Percentiles rank a stretch among this genome's conserved stretches.
Evolutionary conservation across 2,888 invertebrate species (phyloP).

Genomic region (Lasioglossum oenotherae): DNA sequence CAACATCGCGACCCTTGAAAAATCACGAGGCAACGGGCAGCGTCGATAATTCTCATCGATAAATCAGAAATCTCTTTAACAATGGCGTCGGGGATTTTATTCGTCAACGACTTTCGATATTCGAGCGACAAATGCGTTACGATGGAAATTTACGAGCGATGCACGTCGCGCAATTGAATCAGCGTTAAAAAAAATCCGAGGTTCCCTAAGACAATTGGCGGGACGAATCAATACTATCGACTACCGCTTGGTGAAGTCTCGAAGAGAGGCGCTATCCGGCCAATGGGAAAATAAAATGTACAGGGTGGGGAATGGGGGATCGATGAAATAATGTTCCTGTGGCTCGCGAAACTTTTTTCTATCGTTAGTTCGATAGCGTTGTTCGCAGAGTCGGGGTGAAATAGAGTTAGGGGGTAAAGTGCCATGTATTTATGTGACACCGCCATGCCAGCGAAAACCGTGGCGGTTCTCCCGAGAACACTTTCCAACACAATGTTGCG

Average conservation of each 20-base stretch:
- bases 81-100: neutral
- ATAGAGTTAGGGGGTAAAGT: conserved; percentile 26
- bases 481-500: conserved; percentile 30
- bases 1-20: neutral
- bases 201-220: conserved; percentile 1
- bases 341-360: conserved; percentile 31
- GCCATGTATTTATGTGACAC: conserved; percentile 50
- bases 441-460: conserved; percentile 22
- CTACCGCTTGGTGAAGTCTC: neutral
- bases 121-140: neutral
- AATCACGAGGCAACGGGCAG: neutral
- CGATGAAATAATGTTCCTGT: conserved; percentile 49
- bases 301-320: neutral
- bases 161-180: neutral
- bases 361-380: conserved; percentile 39
- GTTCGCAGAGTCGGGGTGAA: conserved; percentile 25
- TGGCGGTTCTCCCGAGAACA: conserved; percentile 42
- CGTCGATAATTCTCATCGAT: neutral
- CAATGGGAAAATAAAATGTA: conserved; percentile 7
- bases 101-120: neutral
- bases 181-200: neutral
- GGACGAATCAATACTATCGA: neutral
- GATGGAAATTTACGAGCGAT: conserved; percentile 7
- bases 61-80: conserved; percentile 3
- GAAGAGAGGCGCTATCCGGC: neutral